Evolutionary conservation across 1,140 invertebrate species (phyloP).

Genomic region (Megalopta genalis): DNA sequence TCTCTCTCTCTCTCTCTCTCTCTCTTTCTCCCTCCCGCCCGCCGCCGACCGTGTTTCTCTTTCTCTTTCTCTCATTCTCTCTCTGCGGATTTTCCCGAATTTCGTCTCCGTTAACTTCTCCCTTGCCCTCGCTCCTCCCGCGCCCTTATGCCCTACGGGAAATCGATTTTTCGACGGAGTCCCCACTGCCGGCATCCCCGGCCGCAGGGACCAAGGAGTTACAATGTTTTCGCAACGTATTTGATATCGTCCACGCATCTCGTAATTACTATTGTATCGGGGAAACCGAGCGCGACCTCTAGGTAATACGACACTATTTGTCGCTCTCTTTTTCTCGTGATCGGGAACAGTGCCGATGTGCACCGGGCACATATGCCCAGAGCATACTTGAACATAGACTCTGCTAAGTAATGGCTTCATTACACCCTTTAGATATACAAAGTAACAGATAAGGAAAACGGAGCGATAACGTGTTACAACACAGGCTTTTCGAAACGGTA

Average conservation of each 20-base stretch:
- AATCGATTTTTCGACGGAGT: constrained; percentile 76
- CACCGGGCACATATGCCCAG: background rate
- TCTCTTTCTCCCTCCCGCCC: constrained; percentile 10
- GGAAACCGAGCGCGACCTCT: constrained; percentile 50
- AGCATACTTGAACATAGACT: background rate
- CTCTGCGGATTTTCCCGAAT: constrained; percentile 63
- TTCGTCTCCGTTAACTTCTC: constrained; percentile 61
- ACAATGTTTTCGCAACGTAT: constrained; percentile 58
- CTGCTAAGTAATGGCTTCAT: background rate
- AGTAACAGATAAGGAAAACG: background rate
- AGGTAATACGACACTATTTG: constrained; percentile 29
- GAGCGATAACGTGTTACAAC: background rate
- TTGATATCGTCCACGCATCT: constrained; percentile 58
- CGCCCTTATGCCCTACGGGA: constrained; percentile 74
- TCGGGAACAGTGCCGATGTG: background rate
- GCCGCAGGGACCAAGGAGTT: constrained; percentile 46
- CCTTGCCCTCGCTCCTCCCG: constrained; percentile 45
- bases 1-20: constrained; percentile 60
- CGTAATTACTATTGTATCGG: constrained; percentile 46
- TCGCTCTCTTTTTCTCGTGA: background rate
- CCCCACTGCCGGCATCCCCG: constrained; percentile 69
- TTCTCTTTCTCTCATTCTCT: constrained; percentile 24
- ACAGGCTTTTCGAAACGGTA: too few species aligned
- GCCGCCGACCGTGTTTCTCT: background rate
- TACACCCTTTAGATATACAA: background rate